Percentiles rank a stretch among this genome's conserved stretches.
Evolutionary conservation across 2,888 invertebrate species (phyloP).

Genomic region (Neoascia interrupta): DNA sequence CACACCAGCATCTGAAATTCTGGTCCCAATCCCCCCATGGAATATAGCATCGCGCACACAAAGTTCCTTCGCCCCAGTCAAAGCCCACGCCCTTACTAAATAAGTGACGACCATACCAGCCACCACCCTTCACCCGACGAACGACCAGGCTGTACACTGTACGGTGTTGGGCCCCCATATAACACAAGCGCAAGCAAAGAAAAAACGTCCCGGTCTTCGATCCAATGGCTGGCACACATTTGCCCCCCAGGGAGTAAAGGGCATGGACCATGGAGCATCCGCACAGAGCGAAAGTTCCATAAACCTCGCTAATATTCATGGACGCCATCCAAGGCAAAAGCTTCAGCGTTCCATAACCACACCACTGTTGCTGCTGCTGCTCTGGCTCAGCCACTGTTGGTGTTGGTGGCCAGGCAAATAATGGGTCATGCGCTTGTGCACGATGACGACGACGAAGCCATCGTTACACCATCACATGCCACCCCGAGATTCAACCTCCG

Average conservation of each 20-base stretch:
- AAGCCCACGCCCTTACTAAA: constrained; percentile 69
- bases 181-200: no score
- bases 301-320: constrained; percentile 69
- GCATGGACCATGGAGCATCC: constrained; percentile 68
- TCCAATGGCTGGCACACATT: constrained; percentile 67
- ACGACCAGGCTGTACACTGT: no score
- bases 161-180: no score
- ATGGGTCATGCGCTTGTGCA: constrained; percentile 66
- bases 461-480: constrained; percentile 56
- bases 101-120: constrained; percentile 58
- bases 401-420: constrained; percentile 61
- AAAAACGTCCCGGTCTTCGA: constrained; percentile 53
- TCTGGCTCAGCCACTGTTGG: constrained; percentile 40
- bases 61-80: constrained; percentile 65
- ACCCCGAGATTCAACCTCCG: constrained; percentile 64
- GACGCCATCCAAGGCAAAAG: constrained; percentile 40
- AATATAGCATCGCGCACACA: constrained; percentile 29
- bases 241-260: constrained; percentile 69
- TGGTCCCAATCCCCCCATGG: constrained; percentile 29
- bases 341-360: constrained; percentile 20
- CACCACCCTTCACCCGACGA: constrained; percentile 35
- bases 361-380: constrained; percentile 30
- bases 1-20: constrained; percentile 11
- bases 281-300: constrained; percentile 63
- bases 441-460: constrained; percentile 50